Evolutionary conservation across 2,888 invertebrate species (phyloP).

Genomic region (Plutella xylostella): DNA sequence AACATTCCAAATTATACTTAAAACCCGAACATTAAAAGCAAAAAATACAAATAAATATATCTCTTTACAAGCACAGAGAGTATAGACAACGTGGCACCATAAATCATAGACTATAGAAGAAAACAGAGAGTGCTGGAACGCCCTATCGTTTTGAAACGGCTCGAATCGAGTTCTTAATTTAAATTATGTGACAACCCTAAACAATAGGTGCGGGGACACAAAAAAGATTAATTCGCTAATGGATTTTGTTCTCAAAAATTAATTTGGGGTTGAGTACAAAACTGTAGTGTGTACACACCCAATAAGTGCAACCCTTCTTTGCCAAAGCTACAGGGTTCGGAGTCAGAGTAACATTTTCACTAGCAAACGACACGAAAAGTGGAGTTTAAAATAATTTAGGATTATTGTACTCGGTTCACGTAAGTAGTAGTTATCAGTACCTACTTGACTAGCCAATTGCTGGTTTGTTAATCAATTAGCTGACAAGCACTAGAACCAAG

Average conservation of each 20-base stretch:
- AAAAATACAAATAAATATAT: constrained; percentile 39
- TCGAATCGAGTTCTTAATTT: constrained; percentile 59
- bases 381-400: not conserved
- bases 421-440: not conserved
- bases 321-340: too few species aligned
- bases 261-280: constrained; percentile 64
- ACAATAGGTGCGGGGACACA: constrained; percentile 47
- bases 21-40: constrained; percentile 50
- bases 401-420: not conserved
- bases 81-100: constrained; percentile 61
- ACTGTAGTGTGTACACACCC: constrained; percentile 57
- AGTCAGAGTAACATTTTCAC: not conserved
- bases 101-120: constrained; percentile 66
- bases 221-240: constrained; percentile 59
- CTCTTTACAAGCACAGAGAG: constrained; percentile 57
- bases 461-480: too few species aligned
- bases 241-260: constrained; percentile 67
- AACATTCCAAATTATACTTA: constrained; percentile 62
- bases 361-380: not conserved
- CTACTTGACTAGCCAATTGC: too few species aligned
- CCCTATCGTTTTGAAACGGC: constrained; percentile 60
- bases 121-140: constrained; percentile 50
- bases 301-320: constrained; percentile 45
- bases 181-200: constrained; percentile 64
- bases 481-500: too few species aligned